Percentiles rank a stretch among this genome's conserved stretches.
Evolutionary conservation across 2,113 vertebrate genomes (phyloP).

Genomic region (Chaetura pelagica): DNA sequence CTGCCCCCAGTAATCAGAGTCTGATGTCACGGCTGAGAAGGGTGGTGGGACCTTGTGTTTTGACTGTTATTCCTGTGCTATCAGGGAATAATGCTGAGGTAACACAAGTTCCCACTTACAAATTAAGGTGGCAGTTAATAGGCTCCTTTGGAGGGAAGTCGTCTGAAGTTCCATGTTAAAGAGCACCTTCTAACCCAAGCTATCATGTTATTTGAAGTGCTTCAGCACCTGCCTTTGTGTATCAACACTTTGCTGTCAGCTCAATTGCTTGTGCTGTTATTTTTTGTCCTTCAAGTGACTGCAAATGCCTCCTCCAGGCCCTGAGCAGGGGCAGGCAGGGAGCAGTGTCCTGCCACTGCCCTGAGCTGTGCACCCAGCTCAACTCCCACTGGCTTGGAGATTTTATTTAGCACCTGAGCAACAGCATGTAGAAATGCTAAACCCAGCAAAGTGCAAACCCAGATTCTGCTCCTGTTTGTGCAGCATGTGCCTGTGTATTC

Average conservation of each 20-base stretch:
- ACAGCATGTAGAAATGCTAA: neutral
- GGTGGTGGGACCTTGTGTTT: neutral
- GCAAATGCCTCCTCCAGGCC: neutral
- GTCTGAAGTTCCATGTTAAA: constrained; percentile 6
- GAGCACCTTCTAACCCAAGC: constrained; percentile 17
- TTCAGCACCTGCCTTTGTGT: constrained; percentile 6
- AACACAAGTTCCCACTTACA: neutral
- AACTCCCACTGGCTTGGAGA: neutral
- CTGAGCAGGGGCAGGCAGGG: neutral
- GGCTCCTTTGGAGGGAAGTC: neutral
- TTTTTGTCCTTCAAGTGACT: neutral
- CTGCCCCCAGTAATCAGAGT: neutral
- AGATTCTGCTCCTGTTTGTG: neutral
- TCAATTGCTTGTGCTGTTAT: neutral
- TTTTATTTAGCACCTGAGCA: constrained; percentile 32
- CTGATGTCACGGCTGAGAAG: neutral
- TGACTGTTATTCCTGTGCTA: neutral
- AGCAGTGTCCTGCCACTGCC: neutral
- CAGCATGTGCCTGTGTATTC: too few relatives aligned
- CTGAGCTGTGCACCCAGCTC: neutral
- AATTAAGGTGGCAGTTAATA: neutral
- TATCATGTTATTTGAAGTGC: constrained; percentile 10
- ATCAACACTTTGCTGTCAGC: neutral
- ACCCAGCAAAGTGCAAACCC: neutral
- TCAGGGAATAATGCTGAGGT: neutral